Base-by-base conservation (phyloP, 1,140 invertebrate species). In the Delia radicum region DNA sequence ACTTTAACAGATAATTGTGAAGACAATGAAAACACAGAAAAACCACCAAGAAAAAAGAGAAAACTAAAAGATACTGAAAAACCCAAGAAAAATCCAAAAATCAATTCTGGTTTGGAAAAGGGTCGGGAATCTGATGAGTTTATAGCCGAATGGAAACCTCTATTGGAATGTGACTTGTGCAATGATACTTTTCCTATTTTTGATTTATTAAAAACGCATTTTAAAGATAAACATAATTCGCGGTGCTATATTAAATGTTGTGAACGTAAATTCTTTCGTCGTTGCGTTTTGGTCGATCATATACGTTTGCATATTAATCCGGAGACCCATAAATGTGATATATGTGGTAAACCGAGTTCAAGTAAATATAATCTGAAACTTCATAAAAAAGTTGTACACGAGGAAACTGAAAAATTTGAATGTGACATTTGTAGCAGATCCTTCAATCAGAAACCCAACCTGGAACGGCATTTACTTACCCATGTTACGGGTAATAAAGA, bases 271-370 rank as follows among this genome's bases (percentile, higher is more conserved):
- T 81, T 79, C 71, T 78, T 77, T 31, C 79, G 79, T 26, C 76
- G 80, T 0, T 77, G 77, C 13, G 77, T 79, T 6, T 79, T 80
- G 15, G 80, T 81, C 8, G 80, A 81, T 69, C 80, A 81, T 42
- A 77, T 81, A 26, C 78, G 77, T 62, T 75, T 79, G 74, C 80
- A 81, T 69, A 76, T 79, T 73, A 77, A 81, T 77, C 80, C 80
- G 31, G 73, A 79, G 8, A 78, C 78, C 48, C 79, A 81, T 69
- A 76, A 77, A 73, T 80, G 46, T 15, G 27, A 55, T 13, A 73
- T 65, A 29, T 76, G 75, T 55, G 69, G 72, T 6, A 74, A 67
- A 55, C 62, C 31, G 13, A 48, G 71, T 33, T 29, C 72, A 0
- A 74, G 46, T 67, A 48, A 37, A n/a, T 33, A 62, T 7, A 67